Evolutionary conservation across 2,888 invertebrate species (phyloP).

Genomic region (Hermodice carunculata): DNA sequence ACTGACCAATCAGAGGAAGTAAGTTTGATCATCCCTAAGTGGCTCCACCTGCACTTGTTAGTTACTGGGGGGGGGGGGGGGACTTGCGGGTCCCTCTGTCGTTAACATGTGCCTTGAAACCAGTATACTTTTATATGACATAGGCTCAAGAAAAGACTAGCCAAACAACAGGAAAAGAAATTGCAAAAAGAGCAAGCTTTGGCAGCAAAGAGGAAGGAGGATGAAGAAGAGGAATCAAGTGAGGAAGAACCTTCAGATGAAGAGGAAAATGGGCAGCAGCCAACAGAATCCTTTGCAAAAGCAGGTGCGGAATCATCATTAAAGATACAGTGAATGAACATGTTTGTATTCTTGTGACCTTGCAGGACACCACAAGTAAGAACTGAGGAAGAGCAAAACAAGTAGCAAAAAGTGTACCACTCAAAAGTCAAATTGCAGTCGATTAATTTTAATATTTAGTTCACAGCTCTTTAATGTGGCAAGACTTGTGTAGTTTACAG

Average conservation of each 20-base stretch:
- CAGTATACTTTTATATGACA: background rate
- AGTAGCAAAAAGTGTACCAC: background rate
- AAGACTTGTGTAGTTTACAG: too few relatives aligned
- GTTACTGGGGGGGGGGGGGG: too few relatives aligned
- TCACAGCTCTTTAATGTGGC: too few relatives aligned
- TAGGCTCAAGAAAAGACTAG: constrained; percentile 32
- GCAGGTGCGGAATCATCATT: background rate
- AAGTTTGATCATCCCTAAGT: too few relatives aligned
- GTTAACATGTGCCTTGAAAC: background rate
- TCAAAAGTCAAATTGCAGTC: background rate
- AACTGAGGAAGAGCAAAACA: background rate
- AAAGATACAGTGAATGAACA: background rate
- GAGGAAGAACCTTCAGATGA: constrained; percentile 2
- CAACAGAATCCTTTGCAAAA: background rate
- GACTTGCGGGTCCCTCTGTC: background rate
- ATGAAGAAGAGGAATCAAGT: constrained; percentile 16
- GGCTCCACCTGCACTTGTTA: too few relatives aligned
- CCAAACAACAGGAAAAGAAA: constrained; percentile 30
- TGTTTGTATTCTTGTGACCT: too few relatives aligned
- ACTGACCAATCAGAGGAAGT: too few relatives aligned
- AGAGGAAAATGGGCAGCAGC: background rate
- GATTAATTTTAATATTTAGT: too few relatives aligned
- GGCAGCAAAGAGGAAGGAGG: constrained; percentile 9
- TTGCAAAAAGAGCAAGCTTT: constrained; percentile 11
- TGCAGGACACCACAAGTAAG: too few relatives aligned